Evolutionary conservation across 1,140 invertebrate genomes (phyloP), one percentile per base, ranked within the genome.

Genomic region (Adoxophyes honmai): DNA sequence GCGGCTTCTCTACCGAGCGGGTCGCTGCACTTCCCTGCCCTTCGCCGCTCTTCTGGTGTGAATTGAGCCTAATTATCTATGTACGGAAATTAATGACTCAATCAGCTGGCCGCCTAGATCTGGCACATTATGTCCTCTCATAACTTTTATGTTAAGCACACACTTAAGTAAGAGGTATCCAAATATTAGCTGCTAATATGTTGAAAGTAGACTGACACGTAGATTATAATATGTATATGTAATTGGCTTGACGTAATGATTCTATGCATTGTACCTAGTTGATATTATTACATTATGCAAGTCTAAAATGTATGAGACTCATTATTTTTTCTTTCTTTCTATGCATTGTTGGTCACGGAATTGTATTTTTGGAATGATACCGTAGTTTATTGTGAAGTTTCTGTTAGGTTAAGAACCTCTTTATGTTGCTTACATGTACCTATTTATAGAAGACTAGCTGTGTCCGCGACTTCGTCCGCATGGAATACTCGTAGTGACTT

Each of bases 111-210:
- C 21, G 6, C 21, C 21, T 6, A 28, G 21, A 28, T 28, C 6
- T n/a, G n/a, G 21, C 21, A n/a, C 6, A 28, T 28, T 28, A 28
- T 28, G 21, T 28, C 21, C 21, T 3, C 21, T 3, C 21, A 28
- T 28, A 28, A 28, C 21, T 28, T 48, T 28, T 13, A 28, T 0
- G 28, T 18, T 5, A 18, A 10, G 4, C 4, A 48, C 42, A 33
- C 11, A 21, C 42, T 33, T 48, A 48, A 48, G 42, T 48, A 48
- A 48, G 42, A 48, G 42, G 42, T 28, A 48, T 9, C 9, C 42
- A 48, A 48, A 48, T 48, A 48, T 48, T 48, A 48, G 42, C 42
- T 11, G 42, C 10, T 13, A 48, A 48, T 33, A 48, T 48, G 42
- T 48, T 48, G 21, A 48, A 48, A 48, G 39, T 44, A 16, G 18